These are phyloP conservation scores for Trachurus trachurus DNA, from an alignment of 2,797 vertebrate genomes.

Conservation along the genomic window DNA sequence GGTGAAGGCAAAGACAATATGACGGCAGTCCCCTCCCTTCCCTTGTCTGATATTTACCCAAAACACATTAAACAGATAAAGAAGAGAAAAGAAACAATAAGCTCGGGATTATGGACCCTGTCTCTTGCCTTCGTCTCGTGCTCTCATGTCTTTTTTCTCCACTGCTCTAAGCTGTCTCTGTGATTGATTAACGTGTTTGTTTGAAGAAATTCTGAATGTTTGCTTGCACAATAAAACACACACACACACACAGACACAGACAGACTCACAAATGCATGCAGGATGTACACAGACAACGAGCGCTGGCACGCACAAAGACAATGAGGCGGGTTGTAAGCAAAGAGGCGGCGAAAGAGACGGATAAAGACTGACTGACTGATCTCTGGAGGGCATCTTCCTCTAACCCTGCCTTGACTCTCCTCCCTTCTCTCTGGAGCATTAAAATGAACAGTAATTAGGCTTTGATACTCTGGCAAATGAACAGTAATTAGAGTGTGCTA, in stretches of 20 bases:
- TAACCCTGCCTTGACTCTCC: slow-evolving; percentile 96
- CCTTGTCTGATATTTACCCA: slow-evolving; percentile 94
- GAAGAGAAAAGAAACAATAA: slow-evolving; percentile 90
- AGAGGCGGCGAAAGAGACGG: slow-evolving; percentile 91
- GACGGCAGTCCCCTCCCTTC: slow-evolving; percentile 85
- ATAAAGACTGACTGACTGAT: slow-evolving; percentile 94
- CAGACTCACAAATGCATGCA: slow-evolving; percentile 26
- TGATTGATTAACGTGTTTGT: slow-evolving; percentile 96
- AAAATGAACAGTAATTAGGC: slow-evolving; percentile 99
- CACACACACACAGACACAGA: slow-evolving; percentile 46
- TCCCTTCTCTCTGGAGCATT: slow-evolving; percentile 94
- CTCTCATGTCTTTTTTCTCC: slow-evolving; percentile 63
- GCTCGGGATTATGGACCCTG: slow-evolving; percentile 86
- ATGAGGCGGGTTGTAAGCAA: slow-evolving; percentile 90
- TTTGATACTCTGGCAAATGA: slow-evolving; percentile 99
- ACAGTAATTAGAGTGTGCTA: slow-evolving; percentile 99
- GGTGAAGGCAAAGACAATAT: slow-evolving; percentile 90
- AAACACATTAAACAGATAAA: slow-evolving; percentile 94
- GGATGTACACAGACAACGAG: slow-evolving; percentile 38
- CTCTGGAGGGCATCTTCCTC: slow-evolving; percentile 94
- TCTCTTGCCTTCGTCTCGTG: slow-evolving; percentile 69
- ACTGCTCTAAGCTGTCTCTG: slow-evolving; percentile 86
- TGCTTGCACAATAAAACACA: slow-evolving; percentile 87
- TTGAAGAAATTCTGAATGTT: slow-evolving; percentile 94
- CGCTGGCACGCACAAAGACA: slow-evolving; percentile 81